These are phyloP conservation scores for Macquaria ambigua DNA, from an alignment of 2,113 vertebrate genomes.

Conservation along the genomic window DNA sequence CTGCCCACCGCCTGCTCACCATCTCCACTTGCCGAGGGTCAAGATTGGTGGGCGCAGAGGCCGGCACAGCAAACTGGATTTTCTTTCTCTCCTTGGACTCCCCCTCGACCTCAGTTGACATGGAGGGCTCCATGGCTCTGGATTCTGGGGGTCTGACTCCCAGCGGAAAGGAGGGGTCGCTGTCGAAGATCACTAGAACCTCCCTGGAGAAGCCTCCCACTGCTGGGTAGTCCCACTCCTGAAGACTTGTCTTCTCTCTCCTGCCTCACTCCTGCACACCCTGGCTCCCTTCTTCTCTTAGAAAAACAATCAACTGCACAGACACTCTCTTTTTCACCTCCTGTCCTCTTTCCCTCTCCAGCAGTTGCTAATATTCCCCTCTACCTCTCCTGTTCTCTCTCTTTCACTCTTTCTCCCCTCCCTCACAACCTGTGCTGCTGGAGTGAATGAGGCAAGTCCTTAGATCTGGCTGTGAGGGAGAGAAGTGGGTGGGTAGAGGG, in stretches of 20 bases:
- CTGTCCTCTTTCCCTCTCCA: slow-evolving; percentile 29
- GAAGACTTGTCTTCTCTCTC: slow-evolving; percentile 21
- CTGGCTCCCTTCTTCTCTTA: slow-evolving; percentile 17
- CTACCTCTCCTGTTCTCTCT: slow-evolving; percentile 17
- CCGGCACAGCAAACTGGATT: slow-evolving; percentile 93
- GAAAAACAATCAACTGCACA: slow-evolving; percentile 7
- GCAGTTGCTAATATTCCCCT: slow-evolving; percentile 12
- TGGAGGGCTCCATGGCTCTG: slow-evolving; percentile 81
- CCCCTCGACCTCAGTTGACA: slow-evolving; percentile 75
- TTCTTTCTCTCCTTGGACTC: slow-evolving; percentile 93
- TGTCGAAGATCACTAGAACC: slow-evolving; percentile 47
- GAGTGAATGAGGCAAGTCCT: slow-evolving; percentile 70
- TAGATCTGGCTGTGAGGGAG: slow-evolving; percentile 62
- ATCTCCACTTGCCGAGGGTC: slow-evolving; percentile 96
- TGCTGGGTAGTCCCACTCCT: slow-evolving; percentile 58
- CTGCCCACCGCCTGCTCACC: slow-evolving; percentile 83
- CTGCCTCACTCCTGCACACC: slow-evolving; percentile 44
- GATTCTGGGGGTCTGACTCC: slow-evolving; percentile 67
- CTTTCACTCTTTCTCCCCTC: slow-evolving; percentile 23
- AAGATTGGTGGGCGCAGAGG: slow-evolving; percentile 89
- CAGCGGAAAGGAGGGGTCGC: slow-evolving; percentile 38
- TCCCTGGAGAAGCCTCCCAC: slow-evolving; percentile 58
- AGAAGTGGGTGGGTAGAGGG: slow-evolving; percentile 38
- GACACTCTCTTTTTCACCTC: background rate
- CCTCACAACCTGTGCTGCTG: slow-evolving; percentile 73